These are phyloP conservation scores for Hydrocynus forskahlii DNA, from an alignment of 2,797 vertebrate genomes.

Conservation along the genomic window DNA sequence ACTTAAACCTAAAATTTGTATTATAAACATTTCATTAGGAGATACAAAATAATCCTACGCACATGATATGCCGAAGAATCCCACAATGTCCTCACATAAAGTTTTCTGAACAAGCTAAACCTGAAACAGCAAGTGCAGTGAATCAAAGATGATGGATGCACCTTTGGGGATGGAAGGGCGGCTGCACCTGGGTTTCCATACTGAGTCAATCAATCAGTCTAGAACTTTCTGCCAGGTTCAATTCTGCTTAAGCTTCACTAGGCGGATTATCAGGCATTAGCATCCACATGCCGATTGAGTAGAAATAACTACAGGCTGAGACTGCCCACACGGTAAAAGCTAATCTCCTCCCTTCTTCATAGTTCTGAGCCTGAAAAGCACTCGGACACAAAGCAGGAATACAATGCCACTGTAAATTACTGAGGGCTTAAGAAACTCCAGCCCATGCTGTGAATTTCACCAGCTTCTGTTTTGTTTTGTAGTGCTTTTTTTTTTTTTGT, in stretches of 20 bases:
- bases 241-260: conserved; percentile 57
- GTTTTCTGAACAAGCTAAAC: not conserved
- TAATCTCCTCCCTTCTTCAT: conserved; percentile 26
- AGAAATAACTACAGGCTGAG: conserved; percentile 44
- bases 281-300: conserved; percentile 49
- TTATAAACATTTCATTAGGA: no score
- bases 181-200: conserved; percentile 6
- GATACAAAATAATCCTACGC: no score
- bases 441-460: not conserved
- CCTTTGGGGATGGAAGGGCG: not conserved
- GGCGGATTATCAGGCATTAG: conserved; percentile 57
- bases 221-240: conserved; percentile 54
- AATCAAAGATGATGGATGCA: conserved; percentile 3
- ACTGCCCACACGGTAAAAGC: conserved; percentile 22
- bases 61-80: no score
- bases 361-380: not conserved
- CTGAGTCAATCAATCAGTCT: conserved; percentile 48
- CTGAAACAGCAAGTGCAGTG: not conserved
- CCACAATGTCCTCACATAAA: not conserved
- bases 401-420: conserved; percentile 29
- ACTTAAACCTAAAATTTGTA: no score
- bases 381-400: not conserved
- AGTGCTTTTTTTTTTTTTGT: not conserved
- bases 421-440: conserved; percentile 17
- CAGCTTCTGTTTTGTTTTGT: not conserved